These are phyloP conservation scores for Diglossa cyanea DNA, from an alignment of 2,797 vertebrate genomes.

Conservation along the genomic window DNA sequence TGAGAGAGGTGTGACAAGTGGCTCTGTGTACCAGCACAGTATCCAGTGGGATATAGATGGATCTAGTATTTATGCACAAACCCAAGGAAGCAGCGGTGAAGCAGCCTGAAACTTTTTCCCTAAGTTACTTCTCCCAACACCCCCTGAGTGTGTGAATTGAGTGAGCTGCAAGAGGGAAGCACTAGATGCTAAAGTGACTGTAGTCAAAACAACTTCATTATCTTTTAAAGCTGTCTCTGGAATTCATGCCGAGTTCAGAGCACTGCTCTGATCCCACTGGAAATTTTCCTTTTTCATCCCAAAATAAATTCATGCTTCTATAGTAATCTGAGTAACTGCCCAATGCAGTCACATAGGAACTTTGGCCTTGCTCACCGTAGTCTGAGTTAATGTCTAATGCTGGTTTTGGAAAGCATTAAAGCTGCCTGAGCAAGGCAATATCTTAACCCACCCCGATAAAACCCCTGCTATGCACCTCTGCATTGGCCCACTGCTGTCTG, in stretches of 20 bases:
- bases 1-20: not conserved
- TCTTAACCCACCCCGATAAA: not conserved
- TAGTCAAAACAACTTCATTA: not conserved
- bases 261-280: not conserved
- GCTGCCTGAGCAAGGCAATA: not conserved
- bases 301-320: conserved; percentile 28
- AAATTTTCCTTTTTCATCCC: conserved; percentile 20
- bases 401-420: not conserved
- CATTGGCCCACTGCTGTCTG: not conserved
- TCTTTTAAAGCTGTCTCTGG: not conserved
- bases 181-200: not conserved
- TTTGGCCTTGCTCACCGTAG: not conserved
- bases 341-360: not conserved
- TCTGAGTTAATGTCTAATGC: not conserved
- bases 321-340: not conserved
- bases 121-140: not conserved
- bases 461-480: not conserved
- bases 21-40: not conserved
- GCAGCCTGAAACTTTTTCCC: not conserved
- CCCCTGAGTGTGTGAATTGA: not conserved
- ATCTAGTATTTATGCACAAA: not conserved
- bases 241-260: not conserved
- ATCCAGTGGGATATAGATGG: not conserved
- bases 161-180: not conserved
- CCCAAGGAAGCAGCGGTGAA: not conserved